A percentile compares a stretch with the other conserved stretches of the same genome.
These are phyloP conservation scores for Scaptomyza cyrtandrae DNA, from an alignment of 2,888 invertebrate species.

Conservation along the genomic window DNA sequence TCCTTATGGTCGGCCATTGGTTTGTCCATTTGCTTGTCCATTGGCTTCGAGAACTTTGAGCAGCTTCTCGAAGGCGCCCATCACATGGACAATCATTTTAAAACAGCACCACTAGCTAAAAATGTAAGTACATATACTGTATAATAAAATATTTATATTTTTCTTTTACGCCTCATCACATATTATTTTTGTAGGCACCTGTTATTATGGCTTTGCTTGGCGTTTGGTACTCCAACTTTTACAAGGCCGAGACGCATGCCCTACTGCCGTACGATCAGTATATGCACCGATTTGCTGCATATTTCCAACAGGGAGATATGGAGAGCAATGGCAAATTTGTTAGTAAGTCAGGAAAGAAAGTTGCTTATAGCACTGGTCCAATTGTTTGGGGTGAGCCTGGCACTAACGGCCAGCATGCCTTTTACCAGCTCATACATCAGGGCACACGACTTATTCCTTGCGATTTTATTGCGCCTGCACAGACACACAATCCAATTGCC, in stretches of 20 bases:
- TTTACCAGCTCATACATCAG: constrained; percentile 99
- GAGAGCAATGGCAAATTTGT: constrained; percentile 99
- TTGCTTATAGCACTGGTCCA: constrained; percentile 84
- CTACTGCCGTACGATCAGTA: constrained; percentile 99
- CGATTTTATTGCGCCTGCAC: constrained; percentile 97
- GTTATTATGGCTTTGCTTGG: constrained; percentile 96
- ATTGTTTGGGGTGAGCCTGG: constrained; percentile 95
- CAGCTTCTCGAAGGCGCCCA: constrained; percentile 95
- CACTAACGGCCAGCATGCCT: constrained; percentile 99
- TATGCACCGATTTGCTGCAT: constrained; percentile 98
- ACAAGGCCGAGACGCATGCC: constrained; percentile 97
- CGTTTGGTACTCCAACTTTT: constrained; percentile 97
- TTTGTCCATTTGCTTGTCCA: constrained; percentile 95
- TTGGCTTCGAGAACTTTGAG: constrained; percentile 98
- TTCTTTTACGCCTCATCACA: not conserved
- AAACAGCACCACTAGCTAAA: constrained; percentile 92
- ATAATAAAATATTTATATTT: not conserved
- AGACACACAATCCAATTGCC: constrained; percentile 94
- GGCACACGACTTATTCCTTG: constrained; percentile 93
- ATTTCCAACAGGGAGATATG: constrained; percentile 99
- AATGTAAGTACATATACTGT: constrained; percentile 88
- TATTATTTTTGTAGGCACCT: constrained; percentile 89
- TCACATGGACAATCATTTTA: constrained; percentile 97
- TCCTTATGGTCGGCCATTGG: constrained; percentile 99
- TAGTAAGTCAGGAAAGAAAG: constrained; percentile 87